Conservation (phyloP, 2,888 invertebrate species). For the Philhelius pedissequus region DNA sequence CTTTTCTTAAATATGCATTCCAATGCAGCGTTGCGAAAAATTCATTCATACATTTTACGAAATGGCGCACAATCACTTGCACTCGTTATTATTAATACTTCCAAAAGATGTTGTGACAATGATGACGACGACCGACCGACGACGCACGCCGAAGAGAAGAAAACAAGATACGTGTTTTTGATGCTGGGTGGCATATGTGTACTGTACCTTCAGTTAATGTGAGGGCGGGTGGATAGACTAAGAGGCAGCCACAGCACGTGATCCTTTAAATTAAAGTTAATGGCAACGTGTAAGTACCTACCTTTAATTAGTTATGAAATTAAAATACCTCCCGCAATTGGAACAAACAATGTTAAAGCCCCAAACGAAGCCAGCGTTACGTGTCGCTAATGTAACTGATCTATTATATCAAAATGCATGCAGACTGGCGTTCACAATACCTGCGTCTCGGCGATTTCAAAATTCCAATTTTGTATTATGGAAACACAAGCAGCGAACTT, state of each 20-base stretch:
- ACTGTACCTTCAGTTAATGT: not conserved
- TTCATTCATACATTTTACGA: not conserved
- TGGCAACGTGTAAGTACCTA: too few relatives aligned
- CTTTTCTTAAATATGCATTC: not conserved
- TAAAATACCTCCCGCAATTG: too few relatives aligned
- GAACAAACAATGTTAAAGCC: too few relatives aligned
- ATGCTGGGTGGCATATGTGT: not conserved
- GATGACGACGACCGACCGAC: not conserved
- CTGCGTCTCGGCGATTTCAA: too few relatives aligned
- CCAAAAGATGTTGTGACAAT: not conserved
- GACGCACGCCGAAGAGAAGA: not conserved
- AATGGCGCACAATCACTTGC: not conserved
- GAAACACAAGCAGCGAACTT: too few relatives aligned
- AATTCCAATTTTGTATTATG: too few relatives aligned
- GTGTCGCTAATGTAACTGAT: too few relatives aligned
- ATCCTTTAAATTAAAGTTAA: not conserved
- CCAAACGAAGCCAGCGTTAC: too few relatives aligned
- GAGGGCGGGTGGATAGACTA: not conserved
- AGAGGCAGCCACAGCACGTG: not conserved
- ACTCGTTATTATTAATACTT: too few relatives aligned
- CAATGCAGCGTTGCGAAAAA: not conserved
- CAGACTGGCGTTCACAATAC: too few relatives aligned
- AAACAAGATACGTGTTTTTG: not conserved
- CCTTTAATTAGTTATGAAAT: too few relatives aligned
- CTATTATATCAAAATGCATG: too few relatives aligned